These are phyloP conservation scores for Dyspetes luteomarginatus DNA, from an alignment of 2,888 invertebrate genomes.

Conservation along the genomic window DNA sequence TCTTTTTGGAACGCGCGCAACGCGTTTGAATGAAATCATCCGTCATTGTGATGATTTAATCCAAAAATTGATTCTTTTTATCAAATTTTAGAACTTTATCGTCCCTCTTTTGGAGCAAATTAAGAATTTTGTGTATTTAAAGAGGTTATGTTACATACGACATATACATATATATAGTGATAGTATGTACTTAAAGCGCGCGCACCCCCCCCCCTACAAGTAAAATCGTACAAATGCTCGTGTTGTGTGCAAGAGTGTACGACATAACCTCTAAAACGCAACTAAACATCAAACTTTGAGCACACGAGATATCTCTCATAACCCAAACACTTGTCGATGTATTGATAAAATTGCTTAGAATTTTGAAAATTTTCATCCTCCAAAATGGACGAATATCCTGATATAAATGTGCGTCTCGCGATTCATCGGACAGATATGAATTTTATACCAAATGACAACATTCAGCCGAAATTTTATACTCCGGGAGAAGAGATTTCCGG, in stretches of 20 bases:
- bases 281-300: background rate
- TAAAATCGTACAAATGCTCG: no score
- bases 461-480: constrained; percentile 89
- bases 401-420: constrained; percentile 77
- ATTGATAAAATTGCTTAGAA: background rate
- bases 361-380: background rate
- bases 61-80: background rate
- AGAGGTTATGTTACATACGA: constrained; percentile 12
- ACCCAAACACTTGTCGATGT: background rate
- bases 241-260: background rate
- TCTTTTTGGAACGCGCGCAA: constrained; percentile 68
- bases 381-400: constrained; percentile 70
- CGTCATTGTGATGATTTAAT: constrained; percentile 66
- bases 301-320: background rate
- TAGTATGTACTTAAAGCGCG: background rate
- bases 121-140: background rate
- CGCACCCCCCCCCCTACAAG: no score
- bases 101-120: background rate
- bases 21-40: constrained; percentile 77
- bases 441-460: constrained; percentile 84
- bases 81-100: background rate
- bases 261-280: background rate
- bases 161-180: background rate
- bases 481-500: constrained; percentile 95
- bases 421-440: constrained; percentile 76